Evolutionary conservation across 2,888 invertebrate species (phyloP).

Genomic region (Chorisops tibialis): DNA sequence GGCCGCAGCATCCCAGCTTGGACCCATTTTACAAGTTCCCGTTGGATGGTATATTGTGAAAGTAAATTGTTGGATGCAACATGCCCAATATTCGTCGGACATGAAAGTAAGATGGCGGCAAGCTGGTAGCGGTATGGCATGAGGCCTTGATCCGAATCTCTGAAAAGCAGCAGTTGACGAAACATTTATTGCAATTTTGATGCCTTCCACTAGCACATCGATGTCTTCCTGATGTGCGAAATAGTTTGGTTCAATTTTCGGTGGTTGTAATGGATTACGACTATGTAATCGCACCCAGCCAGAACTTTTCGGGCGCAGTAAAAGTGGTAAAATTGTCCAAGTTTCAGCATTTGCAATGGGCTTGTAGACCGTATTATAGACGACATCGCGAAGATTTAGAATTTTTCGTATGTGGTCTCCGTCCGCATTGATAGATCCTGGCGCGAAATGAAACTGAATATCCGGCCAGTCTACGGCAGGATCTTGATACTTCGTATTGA

Average conservation of each 20-base stretch:
- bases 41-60: slow-evolving; percentile 84
- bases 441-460: slow-evolving; percentile 82
- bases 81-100: slow-evolving; percentile 85
- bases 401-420: slow-evolving; percentile 76
- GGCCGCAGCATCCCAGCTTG: slow-evolving; percentile 67
- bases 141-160: slow-evolving; percentile 73
- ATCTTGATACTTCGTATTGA: slow-evolving; percentile 84
- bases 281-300: slow-evolving; percentile 84
- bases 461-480: slow-evolving; percentile 75
- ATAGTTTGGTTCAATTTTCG: slow-evolving; percentile 88
- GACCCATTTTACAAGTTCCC: slow-evolving; percentile 86
- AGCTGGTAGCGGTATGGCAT: slow-evolving; percentile 77
- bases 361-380: slow-evolving; percentile 82
- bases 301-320: slow-evolving; percentile 80
- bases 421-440: slow-evolving; percentile 80
- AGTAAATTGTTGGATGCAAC: slow-evolving; percentile 73
- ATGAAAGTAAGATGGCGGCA: slow-evolving; percentile 69
- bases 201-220: slow-evolving; percentile 74
- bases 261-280: slow-evolving; percentile 75
- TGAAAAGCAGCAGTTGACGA: slow-evolving; percentile 78
- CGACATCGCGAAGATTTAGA: slow-evolving; percentile 70
- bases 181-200: slow-evolving; percentile 76
- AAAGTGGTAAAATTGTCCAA: slow-evolving; percentile 77
- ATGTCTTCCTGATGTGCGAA: slow-evolving; percentile 82
- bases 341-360: slow-evolving; percentile 75